Conservation (phyloP, 1,140 invertebrate genomes). For the Pseudomyrmex gracilis region DNA sequence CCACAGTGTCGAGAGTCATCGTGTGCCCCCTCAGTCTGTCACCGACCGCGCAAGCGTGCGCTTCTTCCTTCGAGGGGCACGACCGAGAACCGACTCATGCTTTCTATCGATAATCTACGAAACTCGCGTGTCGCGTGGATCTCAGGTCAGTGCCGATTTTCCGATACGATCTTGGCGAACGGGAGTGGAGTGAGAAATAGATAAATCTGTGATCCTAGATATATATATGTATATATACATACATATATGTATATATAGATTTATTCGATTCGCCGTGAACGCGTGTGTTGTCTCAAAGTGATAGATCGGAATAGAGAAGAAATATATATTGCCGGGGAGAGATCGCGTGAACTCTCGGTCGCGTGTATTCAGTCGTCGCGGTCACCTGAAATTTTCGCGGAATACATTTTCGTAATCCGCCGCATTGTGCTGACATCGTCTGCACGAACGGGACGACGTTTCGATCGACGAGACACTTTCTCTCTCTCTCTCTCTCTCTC, state of each 20-base stretch:
- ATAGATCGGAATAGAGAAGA: constrained; percentile 4
- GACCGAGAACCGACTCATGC: neutral
- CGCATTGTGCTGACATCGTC: constrained; percentile 16
- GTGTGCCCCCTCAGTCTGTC: constrained; percentile 79
- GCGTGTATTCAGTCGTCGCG: constrained; percentile 26
- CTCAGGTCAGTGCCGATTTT: constrained; percentile 5
- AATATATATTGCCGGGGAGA: neutral
- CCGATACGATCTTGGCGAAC: neutral
- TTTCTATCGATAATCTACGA: constrained; percentile 2
- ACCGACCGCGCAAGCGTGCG: constrained; percentile 82
- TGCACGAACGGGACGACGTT: constrained; percentile 34
- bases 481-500: neutral
- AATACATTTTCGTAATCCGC: constrained; percentile 55
- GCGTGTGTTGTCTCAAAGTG: neutral
- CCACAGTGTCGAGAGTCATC: constrained; percentile 77
- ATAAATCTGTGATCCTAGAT: neutral
- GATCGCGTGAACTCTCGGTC: constrained; percentile 46
- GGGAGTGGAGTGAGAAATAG: neutral
- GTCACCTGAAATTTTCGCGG: constrained; percentile 36
- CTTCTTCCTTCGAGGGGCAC: constrained; percentile 41
- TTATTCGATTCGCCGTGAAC: neutral
- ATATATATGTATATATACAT: too few relatives aligned
- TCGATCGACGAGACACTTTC: constrained; percentile 9
- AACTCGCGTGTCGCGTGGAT: constrained; percentile 14
- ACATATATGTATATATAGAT: too few relatives aligned